phyloP scores from a whole-genome alignment of 2,113 vertebrate species.

The Lathamus discolor region DNA sequence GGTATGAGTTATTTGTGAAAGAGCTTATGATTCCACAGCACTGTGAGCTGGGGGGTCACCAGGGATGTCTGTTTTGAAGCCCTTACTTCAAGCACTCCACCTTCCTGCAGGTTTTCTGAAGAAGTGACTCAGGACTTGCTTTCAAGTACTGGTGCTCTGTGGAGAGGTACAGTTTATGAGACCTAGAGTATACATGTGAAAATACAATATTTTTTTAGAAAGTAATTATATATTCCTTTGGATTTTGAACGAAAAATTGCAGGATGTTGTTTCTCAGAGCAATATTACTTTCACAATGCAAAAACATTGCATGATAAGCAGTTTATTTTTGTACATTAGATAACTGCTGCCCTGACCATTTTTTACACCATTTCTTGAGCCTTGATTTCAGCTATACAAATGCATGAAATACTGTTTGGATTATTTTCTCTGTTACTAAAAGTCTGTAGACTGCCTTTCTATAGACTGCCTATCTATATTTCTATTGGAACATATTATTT shows the following conservation, averaged over 20 bases:
- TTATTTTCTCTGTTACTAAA: conserved; percentile 57
- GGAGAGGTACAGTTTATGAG: not conserved
- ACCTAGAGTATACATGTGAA: not conserved
- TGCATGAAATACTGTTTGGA: conserved; percentile 32
- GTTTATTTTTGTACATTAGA: conserved; percentile 47
- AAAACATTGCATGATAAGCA: not conserved
- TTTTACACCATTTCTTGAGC: conserved; percentile 7
- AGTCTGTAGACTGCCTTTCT: conserved; percentile 21
- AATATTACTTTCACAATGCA: not conserved
- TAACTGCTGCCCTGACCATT: not conserved
- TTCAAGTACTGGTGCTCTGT: not conserved
- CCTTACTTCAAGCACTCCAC: not conserved
- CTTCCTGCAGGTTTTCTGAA: not conserved
- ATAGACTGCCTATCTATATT: conserved; percentile 20
- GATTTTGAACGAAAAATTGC: not conserved
- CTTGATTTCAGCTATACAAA: not conserved
- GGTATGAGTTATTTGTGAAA: not conserved
- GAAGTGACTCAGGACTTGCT: not conserved
- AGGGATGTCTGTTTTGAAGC: not conserved
- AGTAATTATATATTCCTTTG: not conserved
- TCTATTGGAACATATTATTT: conserved; percentile 30
- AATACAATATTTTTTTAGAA: not conserved
- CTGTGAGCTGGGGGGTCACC: not conserved
- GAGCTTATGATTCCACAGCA: not conserved
- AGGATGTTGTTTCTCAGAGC: not conserved